Percentiles rank a stretch among this genome's conserved stretches.
Conservation (phyloP, 2,888 invertebrate genomes). For the Dromius quadrimaculatus region DNA sequence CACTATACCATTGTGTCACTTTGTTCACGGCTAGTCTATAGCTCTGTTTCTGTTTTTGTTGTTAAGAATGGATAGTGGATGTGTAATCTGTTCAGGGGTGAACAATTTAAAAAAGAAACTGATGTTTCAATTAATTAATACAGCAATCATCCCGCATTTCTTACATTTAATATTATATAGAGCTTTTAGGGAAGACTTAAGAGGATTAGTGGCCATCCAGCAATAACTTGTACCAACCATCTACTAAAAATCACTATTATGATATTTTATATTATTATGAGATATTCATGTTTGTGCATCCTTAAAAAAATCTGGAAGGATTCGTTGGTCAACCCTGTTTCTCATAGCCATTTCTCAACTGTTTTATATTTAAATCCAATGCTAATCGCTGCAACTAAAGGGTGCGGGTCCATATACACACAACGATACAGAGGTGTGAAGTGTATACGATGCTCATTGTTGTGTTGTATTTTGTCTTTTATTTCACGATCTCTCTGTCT, state of each 20-base stretch:
- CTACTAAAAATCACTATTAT: too few relatives aligned
- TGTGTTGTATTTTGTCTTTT: constrained; percentile 28
- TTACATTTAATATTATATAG: not conserved
- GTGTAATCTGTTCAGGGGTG: constrained; percentile 4
- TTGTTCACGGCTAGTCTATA: constrained; percentile 39
- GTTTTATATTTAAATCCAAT: constrained; percentile 50
- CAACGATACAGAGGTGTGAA: constrained; percentile 19
- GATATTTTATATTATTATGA: too few relatives aligned
- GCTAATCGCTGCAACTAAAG: constrained; percentile 42
- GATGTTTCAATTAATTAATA: not conserved
- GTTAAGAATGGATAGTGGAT: not conserved
- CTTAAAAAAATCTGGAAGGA: too few relatives aligned
- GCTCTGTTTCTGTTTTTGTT: not conserved
- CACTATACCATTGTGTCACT: constrained; percentile 54
- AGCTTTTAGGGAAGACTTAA: too few relatives aligned
- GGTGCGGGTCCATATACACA: constrained; percentile 17
- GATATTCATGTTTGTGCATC: too few relatives aligned
- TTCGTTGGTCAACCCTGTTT: constrained; percentile 22
- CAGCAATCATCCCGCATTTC: not conserved
- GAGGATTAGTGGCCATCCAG: too few relatives aligned
- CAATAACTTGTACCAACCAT: too few relatives aligned
- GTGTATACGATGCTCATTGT: constrained; percentile 24
- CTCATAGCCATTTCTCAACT: constrained; percentile 31
- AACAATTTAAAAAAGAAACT: too few relatives aligned
- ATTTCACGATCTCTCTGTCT: constrained; percentile 17